Evolutionary conservation across 2,888 invertebrate genomes (phyloP).

Genomic region (Oegoconia quadripuncta): DNA sequence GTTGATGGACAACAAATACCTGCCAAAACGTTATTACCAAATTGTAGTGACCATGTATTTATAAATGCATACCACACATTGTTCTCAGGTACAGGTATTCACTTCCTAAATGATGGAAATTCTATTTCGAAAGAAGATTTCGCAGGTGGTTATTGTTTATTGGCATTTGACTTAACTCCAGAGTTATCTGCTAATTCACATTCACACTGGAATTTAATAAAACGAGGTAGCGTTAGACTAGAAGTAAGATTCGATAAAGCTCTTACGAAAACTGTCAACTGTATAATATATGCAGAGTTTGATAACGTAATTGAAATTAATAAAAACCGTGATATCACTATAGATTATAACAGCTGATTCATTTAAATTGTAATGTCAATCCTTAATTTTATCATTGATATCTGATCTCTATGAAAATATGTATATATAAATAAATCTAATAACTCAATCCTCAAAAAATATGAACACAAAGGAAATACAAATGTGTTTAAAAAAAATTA

Average conservation of each 20-base stretch:
- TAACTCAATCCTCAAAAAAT: neutral
- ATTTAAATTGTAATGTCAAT: neutral
- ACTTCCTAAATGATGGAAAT: slow-evolving; percentile 26
- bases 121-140: slow-evolving; percentile 23
- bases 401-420: neutral
- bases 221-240: slow-evolving; percentile 21
- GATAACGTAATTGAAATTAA: slow-evolving; percentile 25
- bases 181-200: slow-evolving; percentile 20
- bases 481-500: slow-evolving; percentile 3
- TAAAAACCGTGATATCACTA: slow-evolving; percentile 12
- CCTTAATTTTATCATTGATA: neutral
- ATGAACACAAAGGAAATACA: slow-evolving; percentile 9
- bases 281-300: slow-evolving; percentile 25
- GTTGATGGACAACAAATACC: slow-evolving; percentile 22
- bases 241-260: slow-evolving; percentile 24
- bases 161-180: slow-evolving; percentile 26
- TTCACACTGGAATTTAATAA: slow-evolving; percentile 24
- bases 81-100: slow-evolving; percentile 25
- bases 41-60: slow-evolving; percentile 9
- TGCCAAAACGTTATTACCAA: slow-evolving; percentile 18
- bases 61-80: slow-evolving; percentile 18
- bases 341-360: slow-evolving; percentile 14
- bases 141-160: slow-evolving; percentile 22
- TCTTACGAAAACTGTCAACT: slow-evolving; percentile 22
- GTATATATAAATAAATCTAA: too few relatives aligned